Evolutionary conservation across 2,888 invertebrate genomes (phyloP).

Genomic region (Ypsolopha sequella): DNA sequence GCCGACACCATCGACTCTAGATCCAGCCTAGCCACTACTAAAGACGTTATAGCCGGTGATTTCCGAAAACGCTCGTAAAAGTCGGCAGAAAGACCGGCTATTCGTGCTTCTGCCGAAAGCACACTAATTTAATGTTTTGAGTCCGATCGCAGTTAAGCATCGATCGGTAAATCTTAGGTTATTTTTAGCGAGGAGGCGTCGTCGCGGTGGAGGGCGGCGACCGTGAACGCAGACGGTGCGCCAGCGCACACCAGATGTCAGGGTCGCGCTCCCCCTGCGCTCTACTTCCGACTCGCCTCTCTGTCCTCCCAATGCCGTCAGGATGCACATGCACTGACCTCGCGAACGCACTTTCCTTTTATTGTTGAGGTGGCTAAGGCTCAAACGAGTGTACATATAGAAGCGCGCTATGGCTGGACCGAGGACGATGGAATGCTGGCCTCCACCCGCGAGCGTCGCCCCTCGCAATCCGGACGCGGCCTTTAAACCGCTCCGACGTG

Average conservation of each 20-base stretch:
- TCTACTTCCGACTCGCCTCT: conserved; percentile 18
- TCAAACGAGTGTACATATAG: too few species aligned
- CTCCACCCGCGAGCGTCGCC: conserved; percentile 24
- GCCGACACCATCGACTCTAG: not conserved
- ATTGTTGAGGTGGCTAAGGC: conserved; percentile 16
- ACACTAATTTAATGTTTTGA: conserved; percentile 5
- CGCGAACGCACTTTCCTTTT: conserved; percentile 27
- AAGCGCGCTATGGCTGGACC: conserved; percentile 14
- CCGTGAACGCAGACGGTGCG: conserved; percentile 35
- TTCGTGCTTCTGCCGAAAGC: not conserved
- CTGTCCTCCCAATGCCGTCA: conserved; percentile 4
- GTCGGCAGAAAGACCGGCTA: not conserved
- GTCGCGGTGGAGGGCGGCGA: conserved; percentile 40
- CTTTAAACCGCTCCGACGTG: conserved; percentile 68
- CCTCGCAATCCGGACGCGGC: conserved; percentile 67
- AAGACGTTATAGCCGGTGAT: not conserved
- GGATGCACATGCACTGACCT: conserved; percentile 16
- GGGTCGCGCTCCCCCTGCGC: conserved; percentile 28
- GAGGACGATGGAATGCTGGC: conserved; percentile 14
- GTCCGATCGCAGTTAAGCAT: conserved; percentile 25
- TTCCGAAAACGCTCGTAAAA: not conserved
- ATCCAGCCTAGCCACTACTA: not conserved
- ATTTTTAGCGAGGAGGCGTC: conserved; percentile 51
- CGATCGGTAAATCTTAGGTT: conserved; percentile 36
- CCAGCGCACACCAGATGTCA: conserved; percentile 38